Evolutionary conservation across 2,797 vertebrate species (phyloP).

Genomic region (Muscicapa comitata): DNA sequence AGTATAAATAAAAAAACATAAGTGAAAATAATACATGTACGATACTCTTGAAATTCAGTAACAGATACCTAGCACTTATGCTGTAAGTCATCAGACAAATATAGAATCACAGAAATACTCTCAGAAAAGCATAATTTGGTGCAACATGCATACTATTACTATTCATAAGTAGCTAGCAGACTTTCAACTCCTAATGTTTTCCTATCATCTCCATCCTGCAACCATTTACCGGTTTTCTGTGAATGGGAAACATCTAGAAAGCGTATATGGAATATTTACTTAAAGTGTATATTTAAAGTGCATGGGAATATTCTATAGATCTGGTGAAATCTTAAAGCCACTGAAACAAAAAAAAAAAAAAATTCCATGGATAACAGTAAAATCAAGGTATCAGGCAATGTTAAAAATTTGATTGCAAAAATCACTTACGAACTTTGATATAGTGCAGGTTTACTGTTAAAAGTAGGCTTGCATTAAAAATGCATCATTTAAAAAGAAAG

Average conservation of each 20-base stretch:
- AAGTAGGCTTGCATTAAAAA: neutral
- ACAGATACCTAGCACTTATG: neutral
- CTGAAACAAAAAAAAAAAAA: neutral
- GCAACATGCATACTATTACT: neutral
- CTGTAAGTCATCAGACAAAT: neutral
- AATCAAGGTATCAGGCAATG: neutral
- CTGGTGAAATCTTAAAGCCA: neutral
- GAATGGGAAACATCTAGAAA: neutral
- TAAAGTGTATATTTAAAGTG: neutral
- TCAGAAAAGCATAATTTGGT: neutral
- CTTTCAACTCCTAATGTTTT: neutral
- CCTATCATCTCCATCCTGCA: neutral
- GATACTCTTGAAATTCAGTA: neutral
- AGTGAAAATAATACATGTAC: neutral
- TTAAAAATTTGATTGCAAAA: neutral
- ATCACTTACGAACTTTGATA: neutral
- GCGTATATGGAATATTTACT: neutral
- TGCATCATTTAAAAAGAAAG: neutral
- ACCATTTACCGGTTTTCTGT: neutral
- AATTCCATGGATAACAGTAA: neutral
- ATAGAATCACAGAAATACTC: neutral
- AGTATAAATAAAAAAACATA: neutral
- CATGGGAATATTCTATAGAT: neutral
- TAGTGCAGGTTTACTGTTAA: neutral
- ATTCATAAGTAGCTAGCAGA: neutral